phyloP scores from a whole-genome alignment of 2,797 vertebrate genomes.

The Moxostoma hubbsi region DNA sequence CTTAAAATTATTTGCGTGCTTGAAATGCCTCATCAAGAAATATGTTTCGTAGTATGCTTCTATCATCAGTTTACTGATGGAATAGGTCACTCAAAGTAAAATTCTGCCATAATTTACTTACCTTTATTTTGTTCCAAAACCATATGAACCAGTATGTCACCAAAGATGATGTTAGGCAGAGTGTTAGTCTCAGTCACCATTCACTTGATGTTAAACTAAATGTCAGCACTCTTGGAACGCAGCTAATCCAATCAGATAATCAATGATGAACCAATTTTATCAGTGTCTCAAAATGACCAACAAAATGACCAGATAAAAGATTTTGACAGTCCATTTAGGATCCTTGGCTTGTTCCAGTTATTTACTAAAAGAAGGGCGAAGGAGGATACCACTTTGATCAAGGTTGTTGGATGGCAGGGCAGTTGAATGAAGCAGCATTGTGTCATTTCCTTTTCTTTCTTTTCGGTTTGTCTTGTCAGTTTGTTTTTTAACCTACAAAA shows the following conservation, averaged over 20 bases:
- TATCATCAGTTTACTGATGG: too few species aligned
- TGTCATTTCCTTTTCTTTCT: conserved; percentile 30
- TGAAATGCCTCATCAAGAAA: too few species aligned
- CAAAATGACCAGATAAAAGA: neutral
- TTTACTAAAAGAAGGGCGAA: conserved; percentile 10
- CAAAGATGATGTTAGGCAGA: too few species aligned
- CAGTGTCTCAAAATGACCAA: neutral
- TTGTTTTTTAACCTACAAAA: conserved; percentile 20
- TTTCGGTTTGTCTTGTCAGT: conserved; percentile 18
- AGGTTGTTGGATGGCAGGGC: conserved; percentile 26
- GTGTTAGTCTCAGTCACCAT: too few species aligned
- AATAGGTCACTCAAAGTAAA: too few species aligned
- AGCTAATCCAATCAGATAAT: neutral
- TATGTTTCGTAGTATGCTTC: too few species aligned
- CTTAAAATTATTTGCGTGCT: conserved; percentile 7
- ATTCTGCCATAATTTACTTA: too few species aligned
- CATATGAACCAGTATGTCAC: too few species aligned
- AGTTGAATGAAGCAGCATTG: conserved; percentile 20
- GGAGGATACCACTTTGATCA: neutral
- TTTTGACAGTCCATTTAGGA: conserved; percentile 5
- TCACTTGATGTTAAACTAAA: too few species aligned
- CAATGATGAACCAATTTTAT: neutral
- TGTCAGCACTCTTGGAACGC: too few species aligned
- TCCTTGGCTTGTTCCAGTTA: neutral
- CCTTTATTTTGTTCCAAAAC: too few species aligned